phyloP scores from a whole-genome alignment of 2,888 invertebrate species.

The Coleophora deauratella region DNA sequence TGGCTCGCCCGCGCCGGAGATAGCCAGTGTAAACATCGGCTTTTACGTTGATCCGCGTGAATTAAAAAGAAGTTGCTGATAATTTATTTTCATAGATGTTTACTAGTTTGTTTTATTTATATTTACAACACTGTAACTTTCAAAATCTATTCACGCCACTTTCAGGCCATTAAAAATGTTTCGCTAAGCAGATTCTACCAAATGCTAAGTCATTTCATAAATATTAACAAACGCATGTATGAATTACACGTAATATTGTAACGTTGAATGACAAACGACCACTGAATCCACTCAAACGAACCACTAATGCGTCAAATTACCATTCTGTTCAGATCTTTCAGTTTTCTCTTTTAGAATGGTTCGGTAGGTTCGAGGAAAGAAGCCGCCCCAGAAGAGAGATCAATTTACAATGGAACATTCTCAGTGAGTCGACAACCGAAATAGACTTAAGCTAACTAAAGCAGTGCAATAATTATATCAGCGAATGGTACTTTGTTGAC shows the following conservation, averaged over 20 bases:
- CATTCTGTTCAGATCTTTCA: conserved; percentile 32
- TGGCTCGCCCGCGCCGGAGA: no score
- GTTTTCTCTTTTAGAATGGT: conserved; percentile 28
- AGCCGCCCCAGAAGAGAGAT: conserved; percentile 23
- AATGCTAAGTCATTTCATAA: no score
- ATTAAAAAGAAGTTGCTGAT: no score
- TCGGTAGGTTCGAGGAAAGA: conserved; percentile 30
- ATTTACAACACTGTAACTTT: no score
- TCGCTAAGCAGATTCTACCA: no score
- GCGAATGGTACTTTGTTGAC: conserved; percentile 57
- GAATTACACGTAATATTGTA: conserved; percentile 22
- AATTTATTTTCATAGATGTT: no score
- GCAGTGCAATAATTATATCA: conserved; percentile 68
- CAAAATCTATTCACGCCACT: no score
- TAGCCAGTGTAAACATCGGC: no score
- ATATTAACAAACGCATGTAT: no score
- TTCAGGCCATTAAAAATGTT: no score
- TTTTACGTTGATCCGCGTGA: no score
- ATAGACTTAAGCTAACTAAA: conserved; percentile 43
- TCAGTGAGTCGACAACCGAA: conserved; percentile 53
- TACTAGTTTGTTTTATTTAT: no score
- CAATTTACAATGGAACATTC: conserved; percentile 34
- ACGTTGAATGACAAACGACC: conserved; percentile 37
- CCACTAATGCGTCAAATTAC: conserved; percentile 29
- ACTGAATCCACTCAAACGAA: conserved; percentile 40